A percentile compares a stretch with the other conserved stretches of the same genome.
phyloP scores from a whole-genome alignment of 2,113 vertebrate genomes.

The Cyprinodon variegatus region DNA sequence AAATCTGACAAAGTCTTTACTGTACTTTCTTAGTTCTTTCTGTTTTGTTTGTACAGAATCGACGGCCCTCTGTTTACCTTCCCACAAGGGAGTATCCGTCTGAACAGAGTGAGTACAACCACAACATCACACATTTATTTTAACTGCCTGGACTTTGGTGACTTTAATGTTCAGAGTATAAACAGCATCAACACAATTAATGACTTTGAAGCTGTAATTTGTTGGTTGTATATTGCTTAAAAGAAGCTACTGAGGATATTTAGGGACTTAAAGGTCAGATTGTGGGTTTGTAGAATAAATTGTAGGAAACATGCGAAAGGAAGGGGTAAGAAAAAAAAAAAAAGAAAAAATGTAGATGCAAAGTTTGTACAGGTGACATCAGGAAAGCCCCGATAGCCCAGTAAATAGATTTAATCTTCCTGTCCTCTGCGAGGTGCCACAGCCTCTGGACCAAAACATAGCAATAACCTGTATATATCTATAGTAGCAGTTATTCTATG shows the following conservation, averaged over 20 bases:
- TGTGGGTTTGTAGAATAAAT: neutral
- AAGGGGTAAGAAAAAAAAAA: neutral
- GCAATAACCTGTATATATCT: too few relatives aligned
- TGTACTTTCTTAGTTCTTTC: neutral
- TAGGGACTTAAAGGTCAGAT: neutral
- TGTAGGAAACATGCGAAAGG: neutral
- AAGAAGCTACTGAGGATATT: too few relatives aligned
- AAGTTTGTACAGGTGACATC: neutral
- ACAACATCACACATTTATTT: neutral
- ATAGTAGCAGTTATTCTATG: too few relatives aligned
- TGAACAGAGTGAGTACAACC: conserved; percentile 89
- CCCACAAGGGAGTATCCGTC: conserved; percentile 95
- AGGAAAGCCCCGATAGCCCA: too few relatives aligned
- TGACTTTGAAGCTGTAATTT: too few relatives aligned
- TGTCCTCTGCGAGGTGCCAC: too few relatives aligned
- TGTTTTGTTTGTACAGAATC: conserved; percentile 82
- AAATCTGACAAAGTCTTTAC: neutral
- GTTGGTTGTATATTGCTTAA: too few relatives aligned
- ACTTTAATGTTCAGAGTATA: neutral
- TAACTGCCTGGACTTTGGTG: neutral
- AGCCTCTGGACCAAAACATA: too few relatives aligned
- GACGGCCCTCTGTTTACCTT: conserved; percentile 95
- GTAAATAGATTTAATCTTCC: too few relatives aligned
- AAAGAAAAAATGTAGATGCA: neutral
- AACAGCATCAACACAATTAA: neutral